Evolutionary conservation across 1,140 invertebrate genomes (phyloP).

Genomic region (Ephestia elutella): DNA sequence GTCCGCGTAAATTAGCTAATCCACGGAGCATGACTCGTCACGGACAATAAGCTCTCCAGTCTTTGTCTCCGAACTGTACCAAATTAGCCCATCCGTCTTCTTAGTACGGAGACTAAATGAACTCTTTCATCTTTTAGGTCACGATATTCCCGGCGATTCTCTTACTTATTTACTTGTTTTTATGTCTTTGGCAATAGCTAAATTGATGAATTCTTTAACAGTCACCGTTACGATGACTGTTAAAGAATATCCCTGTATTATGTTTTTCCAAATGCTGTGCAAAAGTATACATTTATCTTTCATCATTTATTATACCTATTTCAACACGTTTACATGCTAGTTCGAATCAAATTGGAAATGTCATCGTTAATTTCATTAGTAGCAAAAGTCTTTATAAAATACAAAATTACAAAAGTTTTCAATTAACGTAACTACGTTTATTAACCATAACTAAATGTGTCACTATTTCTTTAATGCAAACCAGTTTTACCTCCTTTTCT

Average conservation of each 20-base stretch:
- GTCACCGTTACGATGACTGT: too few relatives aligned
- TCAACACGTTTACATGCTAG: too few relatives aligned
- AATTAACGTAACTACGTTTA: too few relatives aligned
- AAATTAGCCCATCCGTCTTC: slow-evolving; percentile 30
- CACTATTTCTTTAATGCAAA: neutral
- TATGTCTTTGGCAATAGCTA: neutral
- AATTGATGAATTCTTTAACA: slow-evolving; percentile 12
- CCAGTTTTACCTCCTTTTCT: neutral
- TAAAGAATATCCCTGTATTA: too few relatives aligned
- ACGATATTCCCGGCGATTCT: neutral
- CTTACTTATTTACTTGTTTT: neutral
- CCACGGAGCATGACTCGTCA: slow-evolving; percentile 22
- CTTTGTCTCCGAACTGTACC: slow-evolving; percentile 26
- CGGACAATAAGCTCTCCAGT: slow-evolving; percentile 21
- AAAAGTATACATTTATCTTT: too few relatives aligned
- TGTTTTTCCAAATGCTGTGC: too few relatives aligned
- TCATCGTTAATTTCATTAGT: too few relatives aligned
- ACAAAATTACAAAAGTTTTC: too few relatives aligned
- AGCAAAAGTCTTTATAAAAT: too few relatives aligned
- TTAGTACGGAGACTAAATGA: slow-evolving; percentile 16
- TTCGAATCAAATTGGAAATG: too few relatives aligned
- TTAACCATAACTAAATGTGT: too few relatives aligned
- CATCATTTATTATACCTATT: too few relatives aligned
- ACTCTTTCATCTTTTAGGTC: slow-evolving; percentile 20
- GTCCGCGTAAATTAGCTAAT: slow-evolving; percentile 8